phyloP scores from a whole-genome alignment of 2,113 vertebrate genomes.

The Pseudonaja textilis region DNA sequence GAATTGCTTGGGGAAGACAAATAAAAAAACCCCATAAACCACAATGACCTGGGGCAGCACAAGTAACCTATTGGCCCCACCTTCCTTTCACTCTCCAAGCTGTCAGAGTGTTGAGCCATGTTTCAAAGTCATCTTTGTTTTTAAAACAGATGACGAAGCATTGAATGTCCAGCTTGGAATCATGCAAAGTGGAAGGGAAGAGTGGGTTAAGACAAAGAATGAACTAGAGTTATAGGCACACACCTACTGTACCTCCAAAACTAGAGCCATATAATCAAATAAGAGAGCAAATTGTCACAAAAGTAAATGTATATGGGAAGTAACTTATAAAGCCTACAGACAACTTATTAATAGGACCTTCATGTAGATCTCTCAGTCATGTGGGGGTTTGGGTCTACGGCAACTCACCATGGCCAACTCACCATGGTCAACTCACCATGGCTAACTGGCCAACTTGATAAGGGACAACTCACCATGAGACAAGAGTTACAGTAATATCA shows the following conservation, averaged over 20 bases:
- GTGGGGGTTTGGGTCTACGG: too few relatives aligned
- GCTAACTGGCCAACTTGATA: too few relatives aligned
- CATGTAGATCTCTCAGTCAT: too few relatives aligned
- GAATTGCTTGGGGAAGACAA: too few relatives aligned
- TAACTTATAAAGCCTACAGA: too few relatives aligned
- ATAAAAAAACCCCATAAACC: too few relatives aligned
- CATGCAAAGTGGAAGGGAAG: background rate
- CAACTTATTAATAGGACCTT: too few relatives aligned
- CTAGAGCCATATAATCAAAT: slow-evolving; percentile 30
- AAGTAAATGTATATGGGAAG: background rate
- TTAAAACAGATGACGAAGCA: background rate
- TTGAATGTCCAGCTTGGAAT: slow-evolving; percentile 8
- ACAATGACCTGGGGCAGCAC: too few relatives aligned
- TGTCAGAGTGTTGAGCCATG: slow-evolving; percentile 48
- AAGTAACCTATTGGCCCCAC: slow-evolving; percentile 49
- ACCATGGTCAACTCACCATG: too few relatives aligned
- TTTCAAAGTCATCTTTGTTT: slow-evolving; percentile 50
- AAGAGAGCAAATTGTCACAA: slow-evolving; percentile 46
- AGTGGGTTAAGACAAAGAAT: slow-evolving; percentile 42
- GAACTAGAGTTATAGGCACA: background rate
- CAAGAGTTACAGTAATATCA: too few relatives aligned
- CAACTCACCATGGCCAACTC: too few relatives aligned
- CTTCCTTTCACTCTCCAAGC: slow-evolving; percentile 49
- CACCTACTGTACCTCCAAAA: background rate
- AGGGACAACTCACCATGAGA: too few relatives aligned